A percentile compares a stretch with the other conserved stretches of the same genome.
These are phyloP conservation scores for Crypturellus tataupa DNA, from an alignment of 2,797 vertebrate species.

Conservation along the genomic window DNA sequence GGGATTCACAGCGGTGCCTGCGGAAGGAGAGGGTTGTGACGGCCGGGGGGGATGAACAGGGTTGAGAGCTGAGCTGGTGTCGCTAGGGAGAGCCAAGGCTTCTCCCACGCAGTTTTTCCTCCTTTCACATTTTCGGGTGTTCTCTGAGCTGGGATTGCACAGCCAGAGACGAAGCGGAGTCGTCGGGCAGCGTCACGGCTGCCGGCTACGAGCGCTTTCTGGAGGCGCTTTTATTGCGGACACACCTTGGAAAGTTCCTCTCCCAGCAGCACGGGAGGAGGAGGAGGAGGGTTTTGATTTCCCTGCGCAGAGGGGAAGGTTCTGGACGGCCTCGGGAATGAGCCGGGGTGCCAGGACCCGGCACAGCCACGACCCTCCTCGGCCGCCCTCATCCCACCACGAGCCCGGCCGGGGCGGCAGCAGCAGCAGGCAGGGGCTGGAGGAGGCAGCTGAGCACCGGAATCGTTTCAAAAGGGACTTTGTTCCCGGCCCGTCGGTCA, in stretches of 20 bases:
- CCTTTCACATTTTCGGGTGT: neutral
- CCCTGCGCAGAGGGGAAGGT: neutral
- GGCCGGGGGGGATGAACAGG: neutral
- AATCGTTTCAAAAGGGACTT: constrained; percentile 39
- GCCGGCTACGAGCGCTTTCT: neutral
- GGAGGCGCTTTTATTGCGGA: constrained; percentile 22
- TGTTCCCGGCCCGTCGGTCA: constrained; percentile 41
- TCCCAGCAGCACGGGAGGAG: neutral
- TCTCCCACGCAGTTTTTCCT: neutral
- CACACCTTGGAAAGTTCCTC: constrained; percentile 67
- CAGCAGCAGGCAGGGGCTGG: neutral
- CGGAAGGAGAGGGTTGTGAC: neutral
- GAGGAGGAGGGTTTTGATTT: neutral
- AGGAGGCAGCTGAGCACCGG: neutral
- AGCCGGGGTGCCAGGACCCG: neutral
- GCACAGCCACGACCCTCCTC: too few relatives aligned
- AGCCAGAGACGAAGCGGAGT: neutral
- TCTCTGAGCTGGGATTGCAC: fast-evolving
- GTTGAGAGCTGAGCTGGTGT: neutral
- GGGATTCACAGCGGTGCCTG: too few relatives aligned
- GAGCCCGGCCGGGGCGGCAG: too few relatives aligned
- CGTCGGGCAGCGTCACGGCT: fast-evolving
- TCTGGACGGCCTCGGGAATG: neutral
- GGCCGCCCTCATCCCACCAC: too few relatives aligned
- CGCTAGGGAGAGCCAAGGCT: neutral